phyloP scores from a whole-genome alignment of 2,113 vertebrate genomes.

The Pimephales promelas region DNA sequence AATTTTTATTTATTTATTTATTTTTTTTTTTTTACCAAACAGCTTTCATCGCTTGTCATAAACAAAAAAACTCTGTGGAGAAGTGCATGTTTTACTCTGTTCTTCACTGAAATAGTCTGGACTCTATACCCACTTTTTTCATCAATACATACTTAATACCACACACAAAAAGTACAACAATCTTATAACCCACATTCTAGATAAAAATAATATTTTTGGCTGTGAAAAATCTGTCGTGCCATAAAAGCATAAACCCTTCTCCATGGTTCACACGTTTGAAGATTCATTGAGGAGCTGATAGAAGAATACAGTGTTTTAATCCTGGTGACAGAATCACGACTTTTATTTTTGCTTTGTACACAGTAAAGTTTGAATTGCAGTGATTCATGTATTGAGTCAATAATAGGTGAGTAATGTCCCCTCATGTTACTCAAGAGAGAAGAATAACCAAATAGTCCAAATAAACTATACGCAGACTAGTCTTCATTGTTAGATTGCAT shows the following conservation, averaged over 20 bases:
- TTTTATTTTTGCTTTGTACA: constrained; percentile 25
- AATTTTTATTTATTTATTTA: too few relatives aligned
- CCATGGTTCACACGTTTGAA: background rate
- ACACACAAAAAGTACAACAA: constrained; percentile 43
- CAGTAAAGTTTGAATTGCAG: background rate
- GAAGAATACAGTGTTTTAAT: constrained; percentile 13
- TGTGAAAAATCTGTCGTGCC: constrained; percentile 9
- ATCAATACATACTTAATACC: constrained; percentile 37
- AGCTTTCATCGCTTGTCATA: constrained; percentile 52
- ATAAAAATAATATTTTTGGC: constrained; percentile 31
- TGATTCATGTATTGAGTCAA: background rate
- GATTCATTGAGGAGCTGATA: constrained; percentile 10
- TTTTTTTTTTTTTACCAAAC: background rate
- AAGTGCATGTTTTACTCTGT: constrained; percentile 47
- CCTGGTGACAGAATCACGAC: constrained; percentile 29
- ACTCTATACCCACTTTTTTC: constrained; percentile 21
- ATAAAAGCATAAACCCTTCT: constrained; percentile 19
- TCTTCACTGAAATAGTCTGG: constrained; percentile 42
- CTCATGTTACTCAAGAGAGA: constrained; percentile 7
- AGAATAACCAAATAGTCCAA: constrained; percentile 1
- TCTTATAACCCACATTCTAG: constrained; percentile 25
- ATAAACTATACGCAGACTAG: constrained; percentile 13
- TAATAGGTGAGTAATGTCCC: constrained; percentile 10
- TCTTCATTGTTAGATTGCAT: constrained; percentile 18
- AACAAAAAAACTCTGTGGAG: constrained; percentile 46